Evolutionary conservation across 2,113 vertebrate species (phyloP).

Genomic region (Osmerus eperlanus): DNA sequence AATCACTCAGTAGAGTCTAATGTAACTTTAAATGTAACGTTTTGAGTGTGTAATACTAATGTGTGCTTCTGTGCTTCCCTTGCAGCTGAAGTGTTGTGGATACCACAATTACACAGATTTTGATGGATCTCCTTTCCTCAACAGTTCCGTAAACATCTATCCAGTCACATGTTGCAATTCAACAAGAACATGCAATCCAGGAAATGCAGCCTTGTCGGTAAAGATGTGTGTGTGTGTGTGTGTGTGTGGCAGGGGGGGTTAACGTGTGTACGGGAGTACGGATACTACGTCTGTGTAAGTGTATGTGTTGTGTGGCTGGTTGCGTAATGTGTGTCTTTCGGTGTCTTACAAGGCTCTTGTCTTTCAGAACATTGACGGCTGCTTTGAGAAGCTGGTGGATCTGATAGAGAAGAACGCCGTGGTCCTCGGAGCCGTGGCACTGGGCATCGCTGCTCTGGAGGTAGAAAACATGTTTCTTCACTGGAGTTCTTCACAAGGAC

Average conservation of each 20-base stretch:
- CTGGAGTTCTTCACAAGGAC: too few species aligned
- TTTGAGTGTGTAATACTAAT: not conserved
- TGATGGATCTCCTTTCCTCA: slow-evolving; percentile 42
- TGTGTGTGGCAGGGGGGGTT: not conserved
- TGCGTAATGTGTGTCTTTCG: not conserved
- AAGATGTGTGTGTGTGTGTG: not conserved
- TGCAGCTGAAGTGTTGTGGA: slow-evolving; percentile 72
- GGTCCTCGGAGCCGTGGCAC: slow-evolving; percentile 61
- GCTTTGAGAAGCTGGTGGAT: slow-evolving; percentile 45
- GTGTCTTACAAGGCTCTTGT: not conserved
- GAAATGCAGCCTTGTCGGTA: fast-evolving
- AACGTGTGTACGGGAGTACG: too few species aligned
- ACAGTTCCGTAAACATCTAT: not conserved
- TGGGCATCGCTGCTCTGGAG: slow-evolving; percentile 69
- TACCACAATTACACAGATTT: slow-evolving; percentile 70
- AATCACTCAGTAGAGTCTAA: not conserved
- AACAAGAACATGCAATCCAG: fast-evolving
- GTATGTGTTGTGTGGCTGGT: not conserved
- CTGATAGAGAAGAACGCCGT: slow-evolving; percentile 58
- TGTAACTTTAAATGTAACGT: not conserved
- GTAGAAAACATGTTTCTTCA: slow-evolving; percentile 38
- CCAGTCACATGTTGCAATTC: slow-evolving; percentile 56
- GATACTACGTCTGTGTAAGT: not conserved
- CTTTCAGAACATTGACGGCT: slow-evolving; percentile 52
- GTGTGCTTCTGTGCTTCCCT: slow-evolving; percentile 4